phyloP scores from a whole-genome alignment of 2,888 invertebrate genomes.

The Xanthorhoe designata region DNA sequence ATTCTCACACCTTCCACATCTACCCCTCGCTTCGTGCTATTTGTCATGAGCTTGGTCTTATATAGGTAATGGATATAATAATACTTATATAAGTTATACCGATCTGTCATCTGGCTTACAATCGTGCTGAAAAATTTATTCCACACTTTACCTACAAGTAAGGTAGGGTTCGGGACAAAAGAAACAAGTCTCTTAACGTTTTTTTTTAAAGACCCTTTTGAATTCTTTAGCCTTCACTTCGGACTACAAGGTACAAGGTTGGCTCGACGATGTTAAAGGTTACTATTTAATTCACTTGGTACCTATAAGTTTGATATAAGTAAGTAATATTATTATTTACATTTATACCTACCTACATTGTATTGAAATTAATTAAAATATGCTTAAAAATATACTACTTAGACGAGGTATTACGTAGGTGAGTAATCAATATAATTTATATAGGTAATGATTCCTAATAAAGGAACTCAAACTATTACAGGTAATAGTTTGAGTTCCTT shows the following conservation, averaged over 20 bases:
- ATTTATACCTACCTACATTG: too few species aligned
- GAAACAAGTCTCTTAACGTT: slow-evolving; percentile 5
- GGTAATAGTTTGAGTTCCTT: too few species aligned
- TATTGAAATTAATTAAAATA: too few species aligned
- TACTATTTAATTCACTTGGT: not conserved
- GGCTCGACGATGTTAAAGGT: not conserved
- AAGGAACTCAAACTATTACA: too few species aligned
- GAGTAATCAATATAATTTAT: too few species aligned
- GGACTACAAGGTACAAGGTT: not conserved
- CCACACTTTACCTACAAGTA: not conserved
- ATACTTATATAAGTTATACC: not conserved
- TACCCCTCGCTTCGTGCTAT: too few species aligned
- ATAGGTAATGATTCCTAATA: too few species aligned
- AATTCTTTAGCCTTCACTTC: slow-evolving; percentile 8
- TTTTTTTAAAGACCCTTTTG: slow-evolving; percentile 14
- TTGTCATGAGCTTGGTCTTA: too few species aligned
- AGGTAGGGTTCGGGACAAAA: slow-evolving; percentile 3
- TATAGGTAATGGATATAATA: not conserved
- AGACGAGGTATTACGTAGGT: too few species aligned
- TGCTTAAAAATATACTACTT: too few species aligned
- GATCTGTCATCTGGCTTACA: not conserved
- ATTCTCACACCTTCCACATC: too few species aligned
- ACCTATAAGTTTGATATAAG: not conserved
- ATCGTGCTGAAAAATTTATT: not conserved
- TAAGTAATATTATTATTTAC: too few species aligned